Evolutionary conservation across 2,888 invertebrate genomes (phyloP).

Genomic region (Calliopum simillimum): DNA sequence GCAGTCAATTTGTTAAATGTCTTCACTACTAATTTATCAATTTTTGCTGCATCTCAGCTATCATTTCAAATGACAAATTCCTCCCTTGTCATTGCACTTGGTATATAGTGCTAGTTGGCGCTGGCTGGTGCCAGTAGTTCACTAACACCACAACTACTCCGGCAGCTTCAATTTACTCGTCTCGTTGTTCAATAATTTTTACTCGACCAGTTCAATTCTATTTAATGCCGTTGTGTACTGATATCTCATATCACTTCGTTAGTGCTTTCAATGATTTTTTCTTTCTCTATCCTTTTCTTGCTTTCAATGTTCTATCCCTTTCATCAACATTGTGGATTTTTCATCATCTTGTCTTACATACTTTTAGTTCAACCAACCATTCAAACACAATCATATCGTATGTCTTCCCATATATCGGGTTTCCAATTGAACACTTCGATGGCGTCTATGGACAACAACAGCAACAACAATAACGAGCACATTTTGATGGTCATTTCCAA

Average conservation of each 20-base stretch:
- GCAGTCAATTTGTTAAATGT: no score
- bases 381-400: slow-evolving; percentile 20
- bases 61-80: no score
- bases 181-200: no score
- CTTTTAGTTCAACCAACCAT: not conserved
- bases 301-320: not conserved
- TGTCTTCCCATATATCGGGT: slow-evolving; percentile 36
- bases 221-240: not conserved
- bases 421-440: slow-evolving; percentile 44
- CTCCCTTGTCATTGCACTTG: no score
- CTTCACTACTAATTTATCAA: no score
- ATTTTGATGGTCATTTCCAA: slow-evolving; percentile 13
- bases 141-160: no score
- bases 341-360: slow-evolving; percentile 26
- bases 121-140: no score
- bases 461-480: not conserved
- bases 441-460: not conserved
- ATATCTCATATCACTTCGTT: slow-evolving; percentile 17
- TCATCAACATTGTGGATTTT: slow-evolving; percentile 13
- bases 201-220: slow-evolving; percentile 17
- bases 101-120: no score
- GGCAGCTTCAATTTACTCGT: no score
- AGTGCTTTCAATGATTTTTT: slow-evolving; percentile 2
- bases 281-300: slow-evolving; percentile 10
- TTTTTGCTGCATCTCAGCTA: no score